Percentiles rank a stretch among this genome's conserved stretches.
Evolutionary conservation across 2,113 vertebrate species (phyloP).

Genomic region (Nycticebus coucang): DNA sequence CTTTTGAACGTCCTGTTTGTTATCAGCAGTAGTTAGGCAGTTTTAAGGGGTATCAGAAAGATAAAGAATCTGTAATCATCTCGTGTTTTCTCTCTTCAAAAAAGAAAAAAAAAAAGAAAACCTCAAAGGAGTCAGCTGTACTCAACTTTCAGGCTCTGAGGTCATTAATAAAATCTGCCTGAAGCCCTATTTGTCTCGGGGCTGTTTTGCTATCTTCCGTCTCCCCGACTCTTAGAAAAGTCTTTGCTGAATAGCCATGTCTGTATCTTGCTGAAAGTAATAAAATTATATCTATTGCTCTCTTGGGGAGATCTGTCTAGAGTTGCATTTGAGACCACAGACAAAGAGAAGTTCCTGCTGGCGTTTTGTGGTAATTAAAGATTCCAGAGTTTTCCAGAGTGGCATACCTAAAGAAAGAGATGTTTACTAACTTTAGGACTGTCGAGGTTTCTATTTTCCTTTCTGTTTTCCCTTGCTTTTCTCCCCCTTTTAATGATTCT

Average conservation of each 20-base stretch:
- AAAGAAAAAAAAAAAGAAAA: constrained; percentile 1
- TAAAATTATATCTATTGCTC: not conserved
- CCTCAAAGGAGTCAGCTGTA: not conserved
- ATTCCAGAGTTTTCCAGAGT: constrained; percentile 23
- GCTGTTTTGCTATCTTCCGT: not conserved
- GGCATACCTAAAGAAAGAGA: not conserved
- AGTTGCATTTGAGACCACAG: constrained; percentile 19
- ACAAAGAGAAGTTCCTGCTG: constrained; percentile 10
- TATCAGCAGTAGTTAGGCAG: constrained; percentile 29
- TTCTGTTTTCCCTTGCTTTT: not conserved
- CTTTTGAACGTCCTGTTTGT: constrained; percentile 28
- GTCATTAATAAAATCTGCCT: constrained; percentile 57
- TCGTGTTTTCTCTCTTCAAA: not conserved
- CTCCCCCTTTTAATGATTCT: not conserved
- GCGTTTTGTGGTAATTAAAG: constrained; percentile 10
- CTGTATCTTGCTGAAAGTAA: constrained; percentile 53
- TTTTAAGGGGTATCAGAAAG: constrained; percentile 26
- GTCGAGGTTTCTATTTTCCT: not conserved
- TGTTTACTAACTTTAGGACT: not conserved
- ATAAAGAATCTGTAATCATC: not conserved
- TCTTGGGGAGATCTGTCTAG: not conserved
- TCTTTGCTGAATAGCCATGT: not conserved
- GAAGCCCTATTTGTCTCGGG: not conserved
- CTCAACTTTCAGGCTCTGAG: not conserved
- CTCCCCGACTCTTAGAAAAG: not conserved